Conservation (phyloP, 2,113 vertebrate species). For the Eira barbara region DNA sequence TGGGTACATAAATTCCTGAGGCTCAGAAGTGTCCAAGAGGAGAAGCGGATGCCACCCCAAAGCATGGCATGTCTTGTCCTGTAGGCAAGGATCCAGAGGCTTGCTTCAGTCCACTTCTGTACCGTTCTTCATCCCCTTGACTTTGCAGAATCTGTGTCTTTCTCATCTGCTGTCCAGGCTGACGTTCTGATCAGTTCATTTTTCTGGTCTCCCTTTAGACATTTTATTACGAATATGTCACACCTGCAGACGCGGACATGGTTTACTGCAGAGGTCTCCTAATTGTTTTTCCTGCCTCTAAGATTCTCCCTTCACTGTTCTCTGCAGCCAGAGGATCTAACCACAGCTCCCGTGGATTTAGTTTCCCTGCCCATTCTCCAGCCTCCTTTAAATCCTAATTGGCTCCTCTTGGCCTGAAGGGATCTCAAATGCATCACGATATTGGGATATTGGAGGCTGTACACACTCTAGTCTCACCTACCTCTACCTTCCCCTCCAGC, state of each 20-base stretch:
- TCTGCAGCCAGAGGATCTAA: background rate
- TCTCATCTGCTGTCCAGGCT: background rate
- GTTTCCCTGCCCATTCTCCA: background rate
- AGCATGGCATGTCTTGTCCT: background rate
- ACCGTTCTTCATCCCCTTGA: background rate
- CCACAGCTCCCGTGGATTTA: background rate
- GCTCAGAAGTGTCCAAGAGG: background rate
- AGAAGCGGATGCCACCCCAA: background rate
- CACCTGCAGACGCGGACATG: background rate
- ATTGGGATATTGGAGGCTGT: background rate
- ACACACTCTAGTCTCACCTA: background rate
- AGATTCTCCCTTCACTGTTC: background rate
- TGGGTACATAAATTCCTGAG: background rate
- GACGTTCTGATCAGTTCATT: background rate
- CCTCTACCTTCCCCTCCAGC: background rate
- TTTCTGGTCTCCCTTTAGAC: background rate
- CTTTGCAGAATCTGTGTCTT: background rate
- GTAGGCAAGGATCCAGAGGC: background rate
- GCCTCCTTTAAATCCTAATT: background rate
- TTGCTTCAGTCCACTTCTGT: background rate
- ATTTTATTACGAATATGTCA: background rate
- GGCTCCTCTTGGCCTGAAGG: background rate
- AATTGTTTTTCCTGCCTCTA: background rate
- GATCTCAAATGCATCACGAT: background rate
- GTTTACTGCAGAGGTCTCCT: background rate